These are phyloP conservation scores for Pleuronectes platessa DNA, from an alignment of 2,113 vertebrate genomes.

Conservation along the genomic window DNA sequence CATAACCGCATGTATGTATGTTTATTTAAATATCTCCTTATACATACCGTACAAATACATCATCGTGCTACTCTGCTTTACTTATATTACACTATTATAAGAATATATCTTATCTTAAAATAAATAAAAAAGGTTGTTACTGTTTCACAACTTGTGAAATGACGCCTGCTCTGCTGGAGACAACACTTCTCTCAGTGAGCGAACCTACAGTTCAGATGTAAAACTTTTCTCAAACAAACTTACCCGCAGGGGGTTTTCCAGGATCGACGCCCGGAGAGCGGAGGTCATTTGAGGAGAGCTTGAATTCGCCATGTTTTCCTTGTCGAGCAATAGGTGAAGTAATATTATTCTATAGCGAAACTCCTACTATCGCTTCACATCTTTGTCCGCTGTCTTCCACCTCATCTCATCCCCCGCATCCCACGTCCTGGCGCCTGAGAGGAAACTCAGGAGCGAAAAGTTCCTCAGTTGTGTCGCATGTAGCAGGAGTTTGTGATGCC, in stretches of 20 bases:
- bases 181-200: neutral
- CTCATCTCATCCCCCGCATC: constrained; percentile 22
- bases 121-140: too few relatives aligned
- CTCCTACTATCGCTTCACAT: constrained; percentile 30
- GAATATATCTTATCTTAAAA: too few relatives aligned
- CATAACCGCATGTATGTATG: too few relatives aligned
- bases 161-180: too few relatives aligned
- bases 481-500: neutral
- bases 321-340: constrained; percentile 3
- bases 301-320: constrained; percentile 64
- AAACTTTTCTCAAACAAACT: neutral
- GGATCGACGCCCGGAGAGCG: constrained; percentile 39
- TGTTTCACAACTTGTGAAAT: too few relatives aligned
- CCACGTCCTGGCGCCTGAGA: constrained; percentile 23
- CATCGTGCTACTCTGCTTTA: too few relatives aligned
- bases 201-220: neutral
- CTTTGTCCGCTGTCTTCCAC: neutral
- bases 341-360: neutral
- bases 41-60: too few relatives aligned
- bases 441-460: constrained; percentile 30
- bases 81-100: too few relatives aligned
- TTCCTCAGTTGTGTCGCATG: neutral
- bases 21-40: too few relatives aligned
- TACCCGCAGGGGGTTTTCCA: constrained; percentile 72
- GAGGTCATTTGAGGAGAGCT: constrained; percentile 21